Conservation (phyloP, 2,113 vertebrate species). For the Paratilapia polleni region DNA sequence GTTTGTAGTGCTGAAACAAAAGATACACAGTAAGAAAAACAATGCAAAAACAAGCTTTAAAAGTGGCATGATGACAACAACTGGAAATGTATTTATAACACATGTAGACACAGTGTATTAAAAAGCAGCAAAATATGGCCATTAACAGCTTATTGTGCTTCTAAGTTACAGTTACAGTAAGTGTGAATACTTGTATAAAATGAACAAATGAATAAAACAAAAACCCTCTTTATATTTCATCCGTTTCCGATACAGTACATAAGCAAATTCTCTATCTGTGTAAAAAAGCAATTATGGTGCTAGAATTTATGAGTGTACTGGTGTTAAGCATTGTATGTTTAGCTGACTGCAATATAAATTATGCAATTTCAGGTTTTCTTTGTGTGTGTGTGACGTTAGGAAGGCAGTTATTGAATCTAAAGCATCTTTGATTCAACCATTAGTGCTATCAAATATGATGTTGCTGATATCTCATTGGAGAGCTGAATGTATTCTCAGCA, state of each 20-base stretch:
- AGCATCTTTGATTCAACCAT: conserved; percentile 19
- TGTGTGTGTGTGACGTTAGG: conserved; percentile 8
- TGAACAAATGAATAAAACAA: background rate
- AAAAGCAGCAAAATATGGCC: conserved; percentile 24
- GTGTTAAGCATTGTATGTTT: background rate
- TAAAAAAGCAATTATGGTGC: background rate
- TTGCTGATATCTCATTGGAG: conserved; percentile 25
- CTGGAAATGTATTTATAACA: background rate
- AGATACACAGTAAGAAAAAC: background rate
- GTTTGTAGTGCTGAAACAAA: background rate
- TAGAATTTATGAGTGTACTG: background rate
- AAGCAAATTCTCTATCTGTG: background rate
- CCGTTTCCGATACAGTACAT: background rate
- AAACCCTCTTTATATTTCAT: background rate
- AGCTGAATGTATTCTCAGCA: background rate
- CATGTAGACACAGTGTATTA: background rate
- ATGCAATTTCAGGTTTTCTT: conserved; percentile 26
- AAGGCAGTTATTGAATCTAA: conserved; percentile 24
- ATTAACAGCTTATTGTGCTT: conserved; percentile 41
- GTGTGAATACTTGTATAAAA: background rate
- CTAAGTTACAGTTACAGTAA: conserved; percentile 11
- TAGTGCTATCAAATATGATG: conserved; percentile 1
- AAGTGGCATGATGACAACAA: background rate
- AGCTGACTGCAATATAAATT: background rate
- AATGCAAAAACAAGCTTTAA: background rate